Evolutionary conservation across 2,888 invertebrate species (phyloP), one percentile per base, ranked within the genome.

Genomic region (Automeris io): DNA sequence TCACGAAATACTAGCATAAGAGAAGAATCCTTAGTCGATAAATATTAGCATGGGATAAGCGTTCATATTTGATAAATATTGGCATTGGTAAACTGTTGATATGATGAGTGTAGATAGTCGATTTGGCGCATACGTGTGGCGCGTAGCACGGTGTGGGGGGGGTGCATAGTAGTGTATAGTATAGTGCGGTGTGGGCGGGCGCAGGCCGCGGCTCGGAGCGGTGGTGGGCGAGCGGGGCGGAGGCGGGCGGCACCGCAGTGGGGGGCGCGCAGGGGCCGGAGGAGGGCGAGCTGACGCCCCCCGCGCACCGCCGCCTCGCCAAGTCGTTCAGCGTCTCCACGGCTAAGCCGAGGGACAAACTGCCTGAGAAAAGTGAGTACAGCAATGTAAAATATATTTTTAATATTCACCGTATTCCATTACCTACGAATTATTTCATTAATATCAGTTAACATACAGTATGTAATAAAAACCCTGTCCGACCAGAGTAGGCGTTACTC

Each of bases 241-340:
- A 13, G 24, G 22, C 18, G 21, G 39, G 51, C 49, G 49, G 77
- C 83, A 65, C 61, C 53, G 61, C 51, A 60, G 64, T 51, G 45
- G 55, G 57, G 57, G 57, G 65, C 70, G 68, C 63, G 72, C 77
- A 59, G 74, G 45, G 43, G 48, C 43, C 51, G 43, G 41, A 68
- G 68, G 54, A 70, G 71, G 48, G 59, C 51, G 91, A 91, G 61
- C 91, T 91, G 49, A 95, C 95, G 58, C 95, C 95, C 61, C 95
- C 95, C 57, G 90, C 95, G 56, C 95, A 95, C 80, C 91, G 96
- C 64, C 91, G 95, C 64, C 91, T 95, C 76, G 95, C 95, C 65
- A 96, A 96, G 89, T 95, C 95, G 82, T 95, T 96, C 90, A 95
- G 95, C 88, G 95, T 95, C 66, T 91, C 95, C 61, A 91, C 94